Percentiles rank a stretch among this genome's conserved stretches.
Evolutionary conservation across 2,113 vertebrate genomes (phyloP).

Genomic region (Abramis brama): DNA sequence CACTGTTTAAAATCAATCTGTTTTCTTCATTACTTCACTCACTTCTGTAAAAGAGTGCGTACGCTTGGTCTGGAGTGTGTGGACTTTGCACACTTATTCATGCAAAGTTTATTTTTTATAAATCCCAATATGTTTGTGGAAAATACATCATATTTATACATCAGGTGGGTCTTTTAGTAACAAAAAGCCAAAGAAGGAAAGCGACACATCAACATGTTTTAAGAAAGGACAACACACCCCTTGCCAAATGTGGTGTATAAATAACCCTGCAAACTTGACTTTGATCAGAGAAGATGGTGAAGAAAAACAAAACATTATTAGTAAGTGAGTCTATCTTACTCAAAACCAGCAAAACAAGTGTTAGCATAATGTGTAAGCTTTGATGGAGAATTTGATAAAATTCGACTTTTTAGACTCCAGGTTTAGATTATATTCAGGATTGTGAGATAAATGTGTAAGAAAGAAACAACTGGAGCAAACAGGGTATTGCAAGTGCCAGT

Average conservation of each 20-base stretch:
- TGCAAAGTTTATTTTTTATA: too few relatives aligned
- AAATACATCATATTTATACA: too few relatives aligned
- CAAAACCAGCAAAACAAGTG: not conserved
- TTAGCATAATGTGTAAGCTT: not conserved
- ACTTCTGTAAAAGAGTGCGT: too few relatives aligned
- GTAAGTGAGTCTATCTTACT: not conserved
- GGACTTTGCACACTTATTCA: too few relatives aligned
- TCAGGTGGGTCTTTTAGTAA: slow-evolving; percentile 66
- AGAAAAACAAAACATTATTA: not conserved
- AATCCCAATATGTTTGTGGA: too few relatives aligned
- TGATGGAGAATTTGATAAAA: not conserved
- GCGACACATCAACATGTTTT: not conserved
- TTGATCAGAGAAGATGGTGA: slow-evolving; percentile 26
- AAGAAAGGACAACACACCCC: not conserved
- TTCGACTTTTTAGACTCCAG: not conserved
- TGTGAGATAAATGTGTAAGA: not conserved
- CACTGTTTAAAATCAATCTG: too few relatives aligned
- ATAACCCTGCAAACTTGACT: not conserved
- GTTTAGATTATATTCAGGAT: not conserved
- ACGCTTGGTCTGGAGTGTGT: too few relatives aligned
- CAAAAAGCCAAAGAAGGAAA: slow-evolving; percentile 68
- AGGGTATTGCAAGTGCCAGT: not conserved
- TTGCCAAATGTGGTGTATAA: not conserved
- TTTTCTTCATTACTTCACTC: too few relatives aligned
- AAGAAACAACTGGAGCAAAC: not conserved